These are phyloP conservation scores for Plutomurus gul DNA, from an alignment of 1,140 invertebrate genomes.

Conservation along the genomic window DNA sequence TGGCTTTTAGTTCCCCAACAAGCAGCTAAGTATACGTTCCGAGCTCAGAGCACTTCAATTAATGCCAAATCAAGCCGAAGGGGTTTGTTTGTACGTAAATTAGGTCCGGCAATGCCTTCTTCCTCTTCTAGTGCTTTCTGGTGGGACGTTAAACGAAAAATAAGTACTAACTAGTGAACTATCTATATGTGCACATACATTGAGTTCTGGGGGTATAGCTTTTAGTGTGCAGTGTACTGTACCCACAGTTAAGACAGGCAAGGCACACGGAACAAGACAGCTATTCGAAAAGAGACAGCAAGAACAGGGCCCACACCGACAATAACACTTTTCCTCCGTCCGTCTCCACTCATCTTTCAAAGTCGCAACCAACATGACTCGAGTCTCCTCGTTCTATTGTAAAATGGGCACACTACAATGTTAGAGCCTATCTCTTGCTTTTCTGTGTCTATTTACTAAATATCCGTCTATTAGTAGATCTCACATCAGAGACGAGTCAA, in stretches of 20 bases:
- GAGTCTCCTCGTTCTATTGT: neutral
- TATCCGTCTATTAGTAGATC: neutral
- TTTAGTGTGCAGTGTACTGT: neutral
- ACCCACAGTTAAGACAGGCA: neutral
- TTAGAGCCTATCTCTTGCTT: neutral
- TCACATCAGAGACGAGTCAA: too few species aligned
- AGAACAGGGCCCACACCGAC: slow-evolving; percentile 4
- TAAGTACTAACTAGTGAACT: too few species aligned
- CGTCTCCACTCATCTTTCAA: too few species aligned
- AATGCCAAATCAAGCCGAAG: slow-evolving; percentile 32
- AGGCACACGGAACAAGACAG: slow-evolving; percentile 6
- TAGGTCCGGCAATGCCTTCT: neutral
- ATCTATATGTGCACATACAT: neutral
- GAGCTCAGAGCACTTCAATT: slow-evolving; percentile 32
- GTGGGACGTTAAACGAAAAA: neutral
- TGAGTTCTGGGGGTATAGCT: neutral
- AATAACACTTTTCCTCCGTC: too few species aligned
- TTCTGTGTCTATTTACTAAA: neutral
- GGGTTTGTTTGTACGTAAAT: slow-evolving; percentile 33
- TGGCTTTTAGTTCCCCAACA: slow-evolving; percentile 32
- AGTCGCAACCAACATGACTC: neutral
- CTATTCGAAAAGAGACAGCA: neutral
- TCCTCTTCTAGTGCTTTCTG: neutral
- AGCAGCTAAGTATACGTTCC: slow-evolving; percentile 33
- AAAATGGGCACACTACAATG: too few species aligned